Evolutionary conservation across 2,888 invertebrate species (phyloP).

Genomic region (Lepidonotus clava): DNA sequence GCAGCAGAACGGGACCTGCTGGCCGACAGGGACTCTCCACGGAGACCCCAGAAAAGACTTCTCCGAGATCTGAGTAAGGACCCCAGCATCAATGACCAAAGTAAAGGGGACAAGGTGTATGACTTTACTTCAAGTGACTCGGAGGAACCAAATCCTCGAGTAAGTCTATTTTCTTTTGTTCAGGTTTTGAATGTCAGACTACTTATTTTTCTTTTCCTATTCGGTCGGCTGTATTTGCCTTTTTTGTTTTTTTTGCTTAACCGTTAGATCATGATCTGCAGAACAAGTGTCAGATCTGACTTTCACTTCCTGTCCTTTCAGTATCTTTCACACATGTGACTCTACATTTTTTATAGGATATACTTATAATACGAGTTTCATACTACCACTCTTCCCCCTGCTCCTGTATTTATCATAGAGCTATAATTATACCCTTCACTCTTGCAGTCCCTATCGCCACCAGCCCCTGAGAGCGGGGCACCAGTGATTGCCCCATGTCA

Average conservation of each 20-base stretch:
- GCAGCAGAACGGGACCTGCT: slow-evolving; percentile 67
- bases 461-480: neutral
- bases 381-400: neutral
- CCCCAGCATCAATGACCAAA: neutral
- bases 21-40: neutral
- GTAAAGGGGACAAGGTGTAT: neutral
- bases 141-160: neutral
- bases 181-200: no score
- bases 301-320: no score
- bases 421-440: neutral
- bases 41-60: neutral
- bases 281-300: no score
- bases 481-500: neutral
- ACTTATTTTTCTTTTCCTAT: no score
- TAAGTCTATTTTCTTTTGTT: no score
- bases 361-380: no score
- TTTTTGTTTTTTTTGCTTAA: no score
- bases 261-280: no score
- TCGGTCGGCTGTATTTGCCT: no score
- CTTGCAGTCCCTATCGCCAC: neutral
- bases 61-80: neutral
- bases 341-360: no score
- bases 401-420: neutral
- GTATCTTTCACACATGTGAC: no score
- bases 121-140: slow-evolving; percentile 11